Conservation (phyloP, 35 echinoderm and acorn worm genomes). For the Amphiura filiformis region DNA sequence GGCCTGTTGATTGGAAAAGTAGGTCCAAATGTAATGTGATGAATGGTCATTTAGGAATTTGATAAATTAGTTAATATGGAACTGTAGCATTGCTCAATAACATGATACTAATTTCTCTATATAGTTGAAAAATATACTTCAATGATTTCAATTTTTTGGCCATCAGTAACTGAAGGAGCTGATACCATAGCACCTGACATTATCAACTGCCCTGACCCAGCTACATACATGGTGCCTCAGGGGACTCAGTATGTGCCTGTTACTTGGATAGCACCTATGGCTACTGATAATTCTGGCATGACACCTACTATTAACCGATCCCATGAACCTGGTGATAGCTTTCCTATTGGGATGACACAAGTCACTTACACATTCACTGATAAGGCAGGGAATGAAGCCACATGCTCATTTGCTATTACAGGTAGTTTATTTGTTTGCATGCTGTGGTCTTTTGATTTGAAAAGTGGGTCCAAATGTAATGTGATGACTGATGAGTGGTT, state of each 20-base stretch:
- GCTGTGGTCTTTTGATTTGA: no score
- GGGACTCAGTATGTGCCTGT: not conserved
- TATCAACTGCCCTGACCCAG: not conserved
- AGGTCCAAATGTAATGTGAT: no score
- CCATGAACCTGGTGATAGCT: slow-evolving; percentile 19
- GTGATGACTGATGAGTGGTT: no score
- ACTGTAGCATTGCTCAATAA: not conserved
- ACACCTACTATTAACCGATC: not conserved
- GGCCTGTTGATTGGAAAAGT: no score
- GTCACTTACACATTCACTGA: slow-evolving; percentile 69
- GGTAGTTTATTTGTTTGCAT: no score
- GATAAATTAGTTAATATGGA: not conserved
- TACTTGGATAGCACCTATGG: not conserved
- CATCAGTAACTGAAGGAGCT: no score
- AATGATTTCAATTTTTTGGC: no score
- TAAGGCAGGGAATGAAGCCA: slow-evolving; percentile 35
- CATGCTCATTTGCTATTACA: slow-evolving; percentile 37
- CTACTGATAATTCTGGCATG: no score
- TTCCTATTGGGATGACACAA: slow-evolving; percentile 40
- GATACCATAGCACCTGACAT: not conserved
- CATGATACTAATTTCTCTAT: no score
- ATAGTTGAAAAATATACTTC: no score
- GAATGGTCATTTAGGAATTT: not conserved
- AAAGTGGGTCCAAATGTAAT: no score
- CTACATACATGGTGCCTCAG: not conserved